Percentiles rank a stretch among this genome's conserved stretches.
phyloP scores from a whole-genome alignment of 2,113 vertebrate species.

The Cyphomyrus discorhynchus region DNA sequence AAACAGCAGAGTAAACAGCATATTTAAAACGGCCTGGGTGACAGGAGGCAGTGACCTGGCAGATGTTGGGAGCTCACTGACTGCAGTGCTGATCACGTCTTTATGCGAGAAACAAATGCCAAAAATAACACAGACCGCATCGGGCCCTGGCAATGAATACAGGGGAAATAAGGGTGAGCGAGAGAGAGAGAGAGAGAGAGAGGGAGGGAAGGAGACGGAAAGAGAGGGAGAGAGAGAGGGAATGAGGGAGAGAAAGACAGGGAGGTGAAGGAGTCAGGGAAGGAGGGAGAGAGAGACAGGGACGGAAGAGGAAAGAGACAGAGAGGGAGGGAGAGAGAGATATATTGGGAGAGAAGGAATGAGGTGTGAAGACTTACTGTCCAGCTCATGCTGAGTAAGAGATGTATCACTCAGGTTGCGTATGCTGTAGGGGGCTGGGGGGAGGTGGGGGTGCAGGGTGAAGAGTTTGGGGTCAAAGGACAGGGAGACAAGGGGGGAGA shows the following conservation, averaged over 20 bases:
- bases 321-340: conserved; percentile 6
- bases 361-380: conserved; percentile 62
- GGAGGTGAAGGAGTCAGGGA: not conserved
- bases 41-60: not conserved
- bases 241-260: not conserved
- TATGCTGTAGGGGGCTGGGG: conserved; percentile 37
- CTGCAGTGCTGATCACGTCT: not conserved
- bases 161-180: not conserved
- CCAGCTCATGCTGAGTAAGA: conserved; percentile 72
- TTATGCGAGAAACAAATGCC: not conserved
- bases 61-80: not conserved
- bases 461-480: conserved; percentile 21
- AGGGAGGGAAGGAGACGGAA: not conserved
- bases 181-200: not conserved
- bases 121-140: not conserved
- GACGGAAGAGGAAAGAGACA: not conserved
- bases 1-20: not conserved
- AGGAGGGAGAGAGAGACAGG: not conserved
- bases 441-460: conserved; percentile 30
- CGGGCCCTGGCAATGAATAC: not conserved
- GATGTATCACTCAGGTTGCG: conserved; percentile 70
- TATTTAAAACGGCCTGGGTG: not conserved
- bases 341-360: conserved; percentile 6
- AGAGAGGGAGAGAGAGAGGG: not conserved
- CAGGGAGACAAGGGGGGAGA: not conserved